Conservation (phyloP, 2,888 invertebrate genomes). For the Sarcophaga carnaria region DNA sequence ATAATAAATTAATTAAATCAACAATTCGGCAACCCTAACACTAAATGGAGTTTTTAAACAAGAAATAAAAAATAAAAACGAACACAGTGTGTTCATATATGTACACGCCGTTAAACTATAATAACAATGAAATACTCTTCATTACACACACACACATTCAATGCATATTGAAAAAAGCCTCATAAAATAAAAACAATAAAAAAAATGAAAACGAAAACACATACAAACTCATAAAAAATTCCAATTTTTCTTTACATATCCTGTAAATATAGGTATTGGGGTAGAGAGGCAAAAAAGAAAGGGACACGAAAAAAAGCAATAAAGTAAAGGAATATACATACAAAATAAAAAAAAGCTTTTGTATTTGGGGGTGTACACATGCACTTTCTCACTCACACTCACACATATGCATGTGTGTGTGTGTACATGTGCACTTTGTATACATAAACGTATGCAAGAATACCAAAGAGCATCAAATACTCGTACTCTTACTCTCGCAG, state of each 20-base stretch:
- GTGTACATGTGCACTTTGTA: background rate
- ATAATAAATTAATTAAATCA: constrained; percentile 49
- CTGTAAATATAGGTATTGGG: constrained; percentile 8
- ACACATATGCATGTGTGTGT: background rate
- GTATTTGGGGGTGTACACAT: constrained; percentile 7
- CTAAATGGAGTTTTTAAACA: background rate
- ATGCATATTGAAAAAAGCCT: too few relatives aligned
- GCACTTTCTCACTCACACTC: constrained; percentile 17
- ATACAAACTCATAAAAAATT: background rate
- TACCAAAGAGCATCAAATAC: background rate
- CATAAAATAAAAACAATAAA: constrained; percentile 9
- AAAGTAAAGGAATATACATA: constrained; percentile 49
- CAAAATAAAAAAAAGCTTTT: background rate
- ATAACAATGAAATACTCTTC: background rate
- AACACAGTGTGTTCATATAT: background rate
- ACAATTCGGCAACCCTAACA: constrained; percentile 13
- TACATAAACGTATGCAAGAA: background rate
- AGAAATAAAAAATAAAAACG: background rate
- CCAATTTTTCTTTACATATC: constrained; percentile 42
- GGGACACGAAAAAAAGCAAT: constrained; percentile 1
- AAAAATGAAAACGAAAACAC: background rate
- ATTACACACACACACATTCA: too few relatives aligned
- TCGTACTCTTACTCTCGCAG: background rate
- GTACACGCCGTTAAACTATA: background rate
- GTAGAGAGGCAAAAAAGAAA: background rate